Conservation (phyloP, 2,113 vertebrate species). For the Aleadryas rufinucha region DNA sequence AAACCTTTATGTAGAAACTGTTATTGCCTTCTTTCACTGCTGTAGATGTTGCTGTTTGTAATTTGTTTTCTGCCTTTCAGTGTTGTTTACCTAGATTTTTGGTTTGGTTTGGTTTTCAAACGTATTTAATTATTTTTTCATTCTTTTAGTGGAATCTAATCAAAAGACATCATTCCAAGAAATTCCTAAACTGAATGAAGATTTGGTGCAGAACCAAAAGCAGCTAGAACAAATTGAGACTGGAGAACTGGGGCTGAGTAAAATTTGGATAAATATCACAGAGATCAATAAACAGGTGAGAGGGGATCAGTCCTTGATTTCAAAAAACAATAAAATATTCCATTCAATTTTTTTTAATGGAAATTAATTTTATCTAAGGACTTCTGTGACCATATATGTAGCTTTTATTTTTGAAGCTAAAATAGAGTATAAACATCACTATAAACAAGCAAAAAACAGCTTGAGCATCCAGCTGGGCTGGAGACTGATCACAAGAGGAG, state of each 20-base stretch:
- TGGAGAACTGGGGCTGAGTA: conserved; percentile 85
- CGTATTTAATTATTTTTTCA: neutral
- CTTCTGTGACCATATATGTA: neutral
- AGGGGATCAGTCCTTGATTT: neutral
- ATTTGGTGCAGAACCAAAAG: conserved; percentile 85
- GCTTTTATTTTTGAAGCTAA: neutral
- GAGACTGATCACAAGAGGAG: neutral
- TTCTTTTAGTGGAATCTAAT: conserved; percentile 87
- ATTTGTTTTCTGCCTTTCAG: neutral
- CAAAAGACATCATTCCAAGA: conserved; percentile 90
- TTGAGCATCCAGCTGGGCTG: neutral
- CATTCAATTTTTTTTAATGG: neutral
- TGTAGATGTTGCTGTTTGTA: neutral
- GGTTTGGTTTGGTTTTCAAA: neutral
- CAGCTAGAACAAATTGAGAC: conserved; percentile 85
- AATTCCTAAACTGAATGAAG: conserved; percentile 90
- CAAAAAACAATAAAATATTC: neutral
- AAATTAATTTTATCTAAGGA: neutral
- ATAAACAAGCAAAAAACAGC: neutral
- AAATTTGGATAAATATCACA: conserved; percentile 92
- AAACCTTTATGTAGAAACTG: neutral
- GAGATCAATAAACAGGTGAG: conserved; percentile 92
- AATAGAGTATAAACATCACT: neutral
- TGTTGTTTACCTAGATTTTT: neutral
- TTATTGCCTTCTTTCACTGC: neutral